Evolutionary conservation across 2,888 invertebrate genomes (phyloP), one percentile per base, ranked within the genome.

Genomic region (Erannis defoliaria): DNA sequence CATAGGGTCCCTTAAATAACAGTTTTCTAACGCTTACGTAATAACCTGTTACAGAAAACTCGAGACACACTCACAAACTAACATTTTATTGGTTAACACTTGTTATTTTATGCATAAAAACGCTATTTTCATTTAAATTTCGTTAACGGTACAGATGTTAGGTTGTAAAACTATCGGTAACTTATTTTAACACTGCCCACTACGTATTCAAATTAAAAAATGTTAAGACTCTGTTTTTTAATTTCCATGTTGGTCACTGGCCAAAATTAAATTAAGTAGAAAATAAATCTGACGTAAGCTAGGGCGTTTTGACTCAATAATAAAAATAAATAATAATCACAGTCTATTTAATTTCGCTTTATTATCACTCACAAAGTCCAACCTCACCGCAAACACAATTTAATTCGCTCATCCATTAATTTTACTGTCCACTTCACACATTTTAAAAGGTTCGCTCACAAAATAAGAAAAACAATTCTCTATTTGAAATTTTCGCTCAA

Each of bases 161-260:
- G 38, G 67, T 66, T 73, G 55, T 77, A 72, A 70, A 72, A 65
- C 59, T 68, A 69, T 68, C 63, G 59, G 71, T 59, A 60, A 66
- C 64, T 69, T 65, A 73, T 75, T 74, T 69, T 70, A 57, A 77
- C 71, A 72, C 72, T 73, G 71, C 71, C 68, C 66, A 68, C 70
- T 55, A 64, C 58, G 51, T 57, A 62, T 64, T 70, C 66, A 61
- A 68, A 19, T 64, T 55, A 60, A 64, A 63, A 60, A 23, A 46
- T 16, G 53, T 66, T 66, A 43, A 49, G 29, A 35, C 46, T 48
- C 19, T 12, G 19, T n/a, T 19, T 56, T 56, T 42, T 2, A 31
- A 49, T 40, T 33, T 48, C 16, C 4, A 38, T 1, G 1, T 26
- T 26, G 5, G 26, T 26, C 8, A 45, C 26, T 21, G 43, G 43